Base-by-base conservation (phyloP, 1,140 invertebrate genomes). In the Ooceraea biroi region DNA sequence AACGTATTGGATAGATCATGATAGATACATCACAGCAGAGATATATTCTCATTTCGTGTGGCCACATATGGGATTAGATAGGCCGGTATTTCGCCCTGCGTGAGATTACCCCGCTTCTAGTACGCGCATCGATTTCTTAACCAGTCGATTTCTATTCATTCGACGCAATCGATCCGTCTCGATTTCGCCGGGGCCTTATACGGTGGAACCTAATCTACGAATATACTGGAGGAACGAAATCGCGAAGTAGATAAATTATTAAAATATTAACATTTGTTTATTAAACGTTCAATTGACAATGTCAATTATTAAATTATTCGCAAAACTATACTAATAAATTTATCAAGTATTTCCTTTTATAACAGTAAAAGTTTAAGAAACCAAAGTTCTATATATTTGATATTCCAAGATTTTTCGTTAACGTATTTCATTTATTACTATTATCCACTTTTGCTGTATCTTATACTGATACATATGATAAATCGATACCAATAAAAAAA, bases 1-100 rank as follows among this genome's bases (percentile, higher is more conserved):
- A 87, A 72, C 86, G 58, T 61, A 88, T 85, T 76, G 69, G 83
- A 85, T 87, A 85, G 71, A 87, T 87, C 76, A 73, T 85, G 83
- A 88, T 85, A 77, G 77, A 88, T 88, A 88, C 72, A 66, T 85
- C 82, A 80, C 50, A 27, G 58, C 69, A 27, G 2, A 52, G 57
- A 88, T 76, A 85, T 82, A 60, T 82, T 61, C 66, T 61, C 44
- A 22, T 48, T 63, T 46, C 55, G 63, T 74, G 57, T 50, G 27
- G 82, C 85, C 68, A 65, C 69, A 76, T 87, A 84, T 84, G 82
- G 74, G 60, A 88, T 88, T 84, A 84, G 86, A 74, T 57, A 58
- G 50, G 52, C 50, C 27, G 27, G 25, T 46, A 17, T 77, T 65
- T 77, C 66, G 41, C 58, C 12, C 41, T 11, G 78, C 55, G 52